A percentile compares a stretch with the other conserved stretches of the same genome.
phyloP scores from a whole-genome alignment of 2,888 invertebrate genomes.

The Petrolisthes manimaculis region DNA sequence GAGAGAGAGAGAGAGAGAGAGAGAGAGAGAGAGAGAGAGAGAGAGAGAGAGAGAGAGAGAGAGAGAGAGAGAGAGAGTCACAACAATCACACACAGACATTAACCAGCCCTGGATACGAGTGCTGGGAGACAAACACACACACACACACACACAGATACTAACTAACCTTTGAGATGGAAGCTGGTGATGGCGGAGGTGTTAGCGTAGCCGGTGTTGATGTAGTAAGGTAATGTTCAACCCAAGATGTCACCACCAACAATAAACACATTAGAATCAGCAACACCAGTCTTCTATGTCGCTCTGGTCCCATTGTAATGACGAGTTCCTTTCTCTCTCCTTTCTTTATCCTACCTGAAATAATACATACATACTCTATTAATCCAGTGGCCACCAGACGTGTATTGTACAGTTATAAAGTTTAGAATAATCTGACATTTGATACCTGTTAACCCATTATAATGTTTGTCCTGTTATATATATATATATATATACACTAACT shows the following conservation, averaged over 20 bases:
- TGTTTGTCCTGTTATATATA: no score
- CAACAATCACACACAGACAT: neutral
- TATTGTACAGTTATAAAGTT: no score
- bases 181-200: neutral
- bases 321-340: no score
- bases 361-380: no score
- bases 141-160: conserved; percentile 39
- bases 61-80: neutral
- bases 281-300: neutral
- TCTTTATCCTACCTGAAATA: no score
- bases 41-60: conserved; percentile 15
- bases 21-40: no score
- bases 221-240: neutral
- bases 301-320: neutral
- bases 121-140: conserved; percentile 2
- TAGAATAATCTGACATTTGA: no score
- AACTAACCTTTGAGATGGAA: neutral
- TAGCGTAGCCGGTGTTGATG: neutral
- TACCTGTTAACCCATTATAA: no score
- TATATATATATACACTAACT: no score
- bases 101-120: neutral
- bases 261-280: conserved; percentile 21
- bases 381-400: no score
- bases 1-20: neutral
- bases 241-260: conserved; percentile 22